Conservation (phyloP, 2,113 vertebrate species). For the Microtus ochrogaster region DNA sequence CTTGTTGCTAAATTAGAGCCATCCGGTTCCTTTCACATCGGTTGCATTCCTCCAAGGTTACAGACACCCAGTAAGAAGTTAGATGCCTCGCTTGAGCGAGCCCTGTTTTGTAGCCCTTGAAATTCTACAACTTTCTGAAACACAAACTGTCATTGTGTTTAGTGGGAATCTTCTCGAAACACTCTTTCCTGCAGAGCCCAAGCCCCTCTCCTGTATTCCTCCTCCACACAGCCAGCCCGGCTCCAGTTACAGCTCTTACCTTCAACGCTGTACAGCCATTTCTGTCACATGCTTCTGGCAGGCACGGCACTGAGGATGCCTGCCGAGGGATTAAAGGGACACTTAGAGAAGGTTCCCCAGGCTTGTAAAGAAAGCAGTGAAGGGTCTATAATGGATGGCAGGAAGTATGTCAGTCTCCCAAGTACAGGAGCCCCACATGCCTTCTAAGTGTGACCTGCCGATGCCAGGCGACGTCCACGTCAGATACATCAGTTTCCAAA, state of each 20-base stretch:
- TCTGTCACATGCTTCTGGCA: accelerated
- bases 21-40: background rate
- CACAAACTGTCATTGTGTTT: too few species aligned
- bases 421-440: accelerated
- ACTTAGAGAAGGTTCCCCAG: accelerated
- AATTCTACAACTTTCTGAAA: background rate
- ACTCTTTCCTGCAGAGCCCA: background rate
- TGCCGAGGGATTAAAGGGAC: background rate
- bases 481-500: background rate
- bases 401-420: accelerated
- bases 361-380: background rate
- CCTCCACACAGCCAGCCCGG: background rate
- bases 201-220: background rate
- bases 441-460: too few species aligned
- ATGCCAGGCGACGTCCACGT: too few species aligned
- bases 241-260: background rate
- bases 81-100: background rate
- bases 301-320: background rate
- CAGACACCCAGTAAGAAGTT: background rate
- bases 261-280: too few species aligned
- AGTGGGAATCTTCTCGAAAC: background rate
- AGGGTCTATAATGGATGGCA: accelerated
- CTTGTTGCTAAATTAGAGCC: background rate
- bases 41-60: accelerated
- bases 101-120: background rate